Conservation (phyloP, 1,140 invertebrate genomes). For the Thaumetopoea pityocampa region DNA sequence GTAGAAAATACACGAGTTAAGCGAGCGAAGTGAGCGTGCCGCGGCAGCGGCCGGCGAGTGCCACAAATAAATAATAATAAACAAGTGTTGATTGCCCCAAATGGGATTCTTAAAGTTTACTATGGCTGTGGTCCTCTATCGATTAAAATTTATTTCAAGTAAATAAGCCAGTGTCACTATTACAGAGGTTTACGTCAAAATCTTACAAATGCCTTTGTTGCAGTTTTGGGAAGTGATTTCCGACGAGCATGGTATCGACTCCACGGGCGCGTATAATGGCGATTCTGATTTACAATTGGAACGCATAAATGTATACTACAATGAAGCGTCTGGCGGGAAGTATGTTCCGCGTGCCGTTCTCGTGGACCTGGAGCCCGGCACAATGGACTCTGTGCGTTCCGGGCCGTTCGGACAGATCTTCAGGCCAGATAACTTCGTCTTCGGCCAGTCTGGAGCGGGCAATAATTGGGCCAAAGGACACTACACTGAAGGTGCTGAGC, state of each 20-base stretch:
- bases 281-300: conserved; percentile 89
- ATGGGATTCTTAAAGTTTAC: no score
- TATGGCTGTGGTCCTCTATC: no score
- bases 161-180: neutral
- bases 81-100: no score
- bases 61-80: no score
- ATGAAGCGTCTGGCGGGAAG: conserved; percentile 87
- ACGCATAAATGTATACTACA: conserved; percentile 92
- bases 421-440: conserved; percentile 93
- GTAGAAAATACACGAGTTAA: no score
- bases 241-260: conserved; percentile 90
- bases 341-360: conserved; percentile 88
- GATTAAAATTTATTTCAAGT: no score
- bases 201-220: conserved; percentile 11
- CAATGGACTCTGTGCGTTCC: conserved; percentile 86
- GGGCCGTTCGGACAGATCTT: conserved; percentile 90
- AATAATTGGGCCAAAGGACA: conserved; percentile 94
- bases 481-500: conserved; percentile 94
- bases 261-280: conserved; percentile 86
- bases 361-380: conserved; percentile 87
- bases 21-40: no score
- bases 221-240: conserved; percentile 80
- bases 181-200: neutral
- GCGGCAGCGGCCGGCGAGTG: no score
- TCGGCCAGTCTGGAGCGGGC: conserved; percentile 81